Conservation (phyloP, 2,888 invertebrate genomes). For the Yponomeuta evonymella region DNA sequence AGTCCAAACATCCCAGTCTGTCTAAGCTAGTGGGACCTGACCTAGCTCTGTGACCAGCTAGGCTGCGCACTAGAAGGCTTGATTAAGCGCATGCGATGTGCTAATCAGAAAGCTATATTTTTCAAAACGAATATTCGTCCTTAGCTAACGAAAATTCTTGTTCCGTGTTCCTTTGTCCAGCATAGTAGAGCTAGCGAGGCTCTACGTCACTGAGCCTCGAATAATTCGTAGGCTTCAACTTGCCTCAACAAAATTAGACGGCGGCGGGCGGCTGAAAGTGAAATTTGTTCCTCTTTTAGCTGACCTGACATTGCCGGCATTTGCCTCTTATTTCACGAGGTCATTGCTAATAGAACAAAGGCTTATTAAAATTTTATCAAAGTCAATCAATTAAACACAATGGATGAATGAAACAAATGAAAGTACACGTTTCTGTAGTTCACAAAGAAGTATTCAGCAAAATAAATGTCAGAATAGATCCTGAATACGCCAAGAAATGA, state of each 20-base stretch:
- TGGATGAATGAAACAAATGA: neutral
- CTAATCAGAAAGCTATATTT: neutral
- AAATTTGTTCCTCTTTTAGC: constrained; percentile 17
- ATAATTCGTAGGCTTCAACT: neutral
- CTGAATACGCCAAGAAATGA: neutral
- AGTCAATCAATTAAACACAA: neutral
- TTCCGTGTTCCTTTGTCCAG: too few species aligned
- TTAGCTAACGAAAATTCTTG: neutral
- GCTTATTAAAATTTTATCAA: neutral
- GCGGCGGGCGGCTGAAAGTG: constrained; percentile 21
- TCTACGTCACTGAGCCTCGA: constrained; percentile 3
- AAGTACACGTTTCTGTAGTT: neutral
- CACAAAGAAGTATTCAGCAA: neutral
- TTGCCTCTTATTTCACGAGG: neutral
- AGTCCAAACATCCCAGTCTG: neutral
- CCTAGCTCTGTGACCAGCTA: neutral
- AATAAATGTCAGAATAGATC: neutral
- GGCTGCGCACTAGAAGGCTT: neutral
- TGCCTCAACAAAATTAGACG: constrained; percentile 17
- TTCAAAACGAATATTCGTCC: neutral
- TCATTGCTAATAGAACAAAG: neutral
- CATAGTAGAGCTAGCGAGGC: neutral
- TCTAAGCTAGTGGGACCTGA: neutral
- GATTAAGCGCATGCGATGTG: constrained; percentile 1
- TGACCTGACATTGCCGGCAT: constrained; percentile 6